Evolutionary conservation across 37 sponge, comb jelly and placozoan species (phyloP).

Genomic region (Corticium candelabrum): DNA sequence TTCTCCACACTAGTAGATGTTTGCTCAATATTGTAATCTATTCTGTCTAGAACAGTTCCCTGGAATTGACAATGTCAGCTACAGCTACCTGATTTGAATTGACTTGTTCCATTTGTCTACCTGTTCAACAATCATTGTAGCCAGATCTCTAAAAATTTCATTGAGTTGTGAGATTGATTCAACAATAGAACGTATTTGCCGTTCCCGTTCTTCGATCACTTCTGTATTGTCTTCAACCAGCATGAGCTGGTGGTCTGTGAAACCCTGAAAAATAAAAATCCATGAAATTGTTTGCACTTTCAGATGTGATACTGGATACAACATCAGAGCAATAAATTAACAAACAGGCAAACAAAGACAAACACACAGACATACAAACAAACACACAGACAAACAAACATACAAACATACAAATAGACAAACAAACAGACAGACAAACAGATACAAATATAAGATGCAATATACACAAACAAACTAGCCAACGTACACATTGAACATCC

Average conservation of each 20-base stretch:
- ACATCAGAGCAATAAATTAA: too few relatives aligned
- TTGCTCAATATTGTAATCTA: slow-evolving; percentile 92
- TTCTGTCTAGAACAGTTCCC: slow-evolving; percentile 90
- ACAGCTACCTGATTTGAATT: not conserved
- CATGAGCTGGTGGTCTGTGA: slow-evolving; percentile 62
- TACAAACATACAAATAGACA: too few relatives aligned
- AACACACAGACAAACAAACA: too few relatives aligned
- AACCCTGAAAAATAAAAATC: slow-evolving; percentile 39
- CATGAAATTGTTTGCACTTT: too few relatives aligned
- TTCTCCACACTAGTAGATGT: slow-evolving; percentile 55
- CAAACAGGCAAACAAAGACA: too few relatives aligned
- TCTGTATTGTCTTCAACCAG: slow-evolving; percentile 64
- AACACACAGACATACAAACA: too few relatives aligned
- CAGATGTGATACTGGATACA: too few relatives aligned
- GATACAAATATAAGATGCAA: too few relatives aligned
- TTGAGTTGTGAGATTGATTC: slow-evolving; percentile 84
- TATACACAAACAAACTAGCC: too few relatives aligned
- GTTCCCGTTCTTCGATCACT: slow-evolving; percentile 75
- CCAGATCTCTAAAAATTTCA: slow-evolving; percentile 86
- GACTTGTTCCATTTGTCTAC: slow-evolving; percentile 21
- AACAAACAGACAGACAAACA: too few relatives aligned
- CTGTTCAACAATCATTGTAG: slow-evolving; percentile 88
- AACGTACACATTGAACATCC: too few relatives aligned
- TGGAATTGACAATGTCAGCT: not conserved
- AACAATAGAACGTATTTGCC: slow-evolving; percentile 71